Conservation (phyloP, 2,113 vertebrate genomes). For the Ivindomyrus marchei region DNA sequence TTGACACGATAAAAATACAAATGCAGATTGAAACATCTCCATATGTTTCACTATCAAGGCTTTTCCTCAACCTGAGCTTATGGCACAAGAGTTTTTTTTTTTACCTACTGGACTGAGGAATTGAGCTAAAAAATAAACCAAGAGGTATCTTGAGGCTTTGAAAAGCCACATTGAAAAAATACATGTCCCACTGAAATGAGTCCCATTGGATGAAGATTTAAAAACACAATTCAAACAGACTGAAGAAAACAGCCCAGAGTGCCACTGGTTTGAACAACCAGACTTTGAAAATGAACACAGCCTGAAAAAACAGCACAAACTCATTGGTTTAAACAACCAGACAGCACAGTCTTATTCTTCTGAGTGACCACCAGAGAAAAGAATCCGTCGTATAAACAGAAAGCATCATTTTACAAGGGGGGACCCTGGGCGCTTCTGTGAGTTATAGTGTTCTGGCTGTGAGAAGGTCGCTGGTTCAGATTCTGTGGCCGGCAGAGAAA, state of each 20-base stretch:
- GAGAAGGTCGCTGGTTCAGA: not conserved
- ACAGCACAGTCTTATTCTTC: not conserved
- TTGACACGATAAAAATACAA: not conserved
- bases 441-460: not conserved
- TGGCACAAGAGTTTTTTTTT: not conserved
- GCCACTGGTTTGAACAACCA: not conserved
- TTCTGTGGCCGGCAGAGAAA: not conserved
- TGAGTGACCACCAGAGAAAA: not conserved
- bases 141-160: not conserved
- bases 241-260: not conserved
- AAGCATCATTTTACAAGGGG: not conserved
- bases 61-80: not conserved
- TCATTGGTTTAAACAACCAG: not conserved
- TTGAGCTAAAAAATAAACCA: not conserved
- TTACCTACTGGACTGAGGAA: not conserved
- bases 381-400: not conserved
- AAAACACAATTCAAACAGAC: not conserved
- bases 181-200: not conserved
- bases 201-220: not conserved
- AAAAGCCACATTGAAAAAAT: conserved; percentile 17
- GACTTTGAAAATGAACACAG: not conserved
- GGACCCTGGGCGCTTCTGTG: not conserved
- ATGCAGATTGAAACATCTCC: not conserved
- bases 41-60: not conserved
- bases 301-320: not conserved